Evolutionary conservation across 2,113 vertebrate species (phyloP).

Genomic region (Corythoichthys haematopterus): DNA sequence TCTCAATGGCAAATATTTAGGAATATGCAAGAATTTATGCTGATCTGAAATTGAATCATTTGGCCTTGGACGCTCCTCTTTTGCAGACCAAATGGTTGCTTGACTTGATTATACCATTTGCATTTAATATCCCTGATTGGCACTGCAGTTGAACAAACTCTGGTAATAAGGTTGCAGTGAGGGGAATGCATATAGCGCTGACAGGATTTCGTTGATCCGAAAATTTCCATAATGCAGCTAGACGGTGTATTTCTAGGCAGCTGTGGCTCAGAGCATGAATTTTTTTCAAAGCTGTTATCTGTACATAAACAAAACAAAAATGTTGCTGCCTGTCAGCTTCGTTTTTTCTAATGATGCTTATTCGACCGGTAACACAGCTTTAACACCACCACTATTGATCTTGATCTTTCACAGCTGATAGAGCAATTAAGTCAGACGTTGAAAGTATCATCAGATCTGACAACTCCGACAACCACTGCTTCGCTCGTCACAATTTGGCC

Average conservation of each 20-base stretch:
- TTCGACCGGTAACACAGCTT: not conserved
- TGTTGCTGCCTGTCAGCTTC: not conserved
- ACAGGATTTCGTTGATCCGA: not conserved
- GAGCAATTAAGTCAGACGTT: not conserved
- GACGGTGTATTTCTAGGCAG: not conserved
- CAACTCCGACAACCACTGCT: not conserved
- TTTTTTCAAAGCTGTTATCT: not conserved
- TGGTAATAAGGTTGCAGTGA: not conserved
- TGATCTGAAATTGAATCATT: not conserved
- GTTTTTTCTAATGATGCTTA: not conserved
- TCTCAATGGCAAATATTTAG: not conserved
- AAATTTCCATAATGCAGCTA: not conserved
- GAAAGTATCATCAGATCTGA: constrained; percentile 2
- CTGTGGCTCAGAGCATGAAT: not conserved
- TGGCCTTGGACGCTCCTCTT: not conserved
- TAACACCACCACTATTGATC: not conserved
- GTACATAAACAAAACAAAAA: not conserved
- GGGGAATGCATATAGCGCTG: not conserved
- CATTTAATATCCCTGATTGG: not conserved
- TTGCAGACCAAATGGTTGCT: not conserved
- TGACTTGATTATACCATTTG: constrained; percentile 1
- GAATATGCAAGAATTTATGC: not conserved
- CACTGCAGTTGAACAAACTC: not conserved
- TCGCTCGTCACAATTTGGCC: not conserved
- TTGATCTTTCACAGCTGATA: not conserved